Evolutionary conservation across 2,797 vertebrate genomes (phyloP).

Genomic region (Eulemur mongoz): DNA sequence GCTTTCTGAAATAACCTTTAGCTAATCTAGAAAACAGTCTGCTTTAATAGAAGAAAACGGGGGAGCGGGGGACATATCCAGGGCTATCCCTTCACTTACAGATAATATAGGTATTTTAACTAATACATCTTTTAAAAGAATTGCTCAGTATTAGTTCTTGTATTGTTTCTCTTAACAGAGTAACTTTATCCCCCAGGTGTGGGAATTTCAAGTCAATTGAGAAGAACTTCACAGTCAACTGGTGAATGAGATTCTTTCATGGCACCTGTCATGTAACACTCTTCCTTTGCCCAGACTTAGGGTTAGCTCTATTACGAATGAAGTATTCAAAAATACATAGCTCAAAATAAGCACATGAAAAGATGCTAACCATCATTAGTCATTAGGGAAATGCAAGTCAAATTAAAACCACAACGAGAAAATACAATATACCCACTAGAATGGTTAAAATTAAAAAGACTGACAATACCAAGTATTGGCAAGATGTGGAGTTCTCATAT

Average conservation of each 20-base stretch:
- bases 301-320: background rate
- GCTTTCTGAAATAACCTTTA: background rate
- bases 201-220: constrained; percentile 11
- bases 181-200: background rate
- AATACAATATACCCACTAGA: background rate
- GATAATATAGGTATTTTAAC: background rate
- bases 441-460: background rate
- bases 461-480: background rate
- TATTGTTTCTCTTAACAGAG: background rate
- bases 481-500: background rate
- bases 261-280: background rate
- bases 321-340: background rate
- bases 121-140: background rate
- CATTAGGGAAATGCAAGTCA: background rate
- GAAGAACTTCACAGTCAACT: background rate
- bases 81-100: background rate
- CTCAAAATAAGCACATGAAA: constrained; percentile 38
- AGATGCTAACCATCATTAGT: background rate
- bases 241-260: background rate
- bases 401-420: constrained; percentile 13
- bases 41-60: background rate
- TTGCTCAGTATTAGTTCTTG: background rate
- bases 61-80: background rate
- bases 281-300: background rate
- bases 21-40: background rate